Evolutionary conservation across 2,797 vertebrate species (phyloP).

Genomic region (Labroides dimidiatus): DNA sequence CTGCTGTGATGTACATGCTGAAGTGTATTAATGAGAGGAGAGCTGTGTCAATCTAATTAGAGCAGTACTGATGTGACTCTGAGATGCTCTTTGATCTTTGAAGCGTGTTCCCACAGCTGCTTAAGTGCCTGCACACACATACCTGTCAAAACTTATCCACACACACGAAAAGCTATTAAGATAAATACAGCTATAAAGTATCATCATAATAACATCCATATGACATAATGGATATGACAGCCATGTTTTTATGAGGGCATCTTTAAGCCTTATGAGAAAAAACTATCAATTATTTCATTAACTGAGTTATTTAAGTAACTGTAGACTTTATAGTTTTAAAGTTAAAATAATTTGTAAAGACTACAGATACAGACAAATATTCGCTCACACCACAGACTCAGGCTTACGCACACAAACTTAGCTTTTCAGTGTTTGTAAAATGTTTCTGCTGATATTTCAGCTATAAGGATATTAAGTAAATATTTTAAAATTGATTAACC

Average conservation of each 20-base stretch:
- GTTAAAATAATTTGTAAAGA: neutral
- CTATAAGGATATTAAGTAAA: neutral
- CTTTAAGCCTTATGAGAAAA: neutral
- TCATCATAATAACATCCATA: conserved; percentile 1
- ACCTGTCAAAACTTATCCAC: neutral
- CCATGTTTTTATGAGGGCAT: no score
- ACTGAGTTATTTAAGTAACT: conserved; percentile 1
- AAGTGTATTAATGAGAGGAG: conserved; percentile 36
- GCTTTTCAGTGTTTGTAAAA: neutral
- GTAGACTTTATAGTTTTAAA: neutral
- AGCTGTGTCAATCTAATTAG: conserved; percentile 55
- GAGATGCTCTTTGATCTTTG: conserved; percentile 61
- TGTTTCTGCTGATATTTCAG: conserved; percentile 5
- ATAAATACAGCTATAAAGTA: neutral
- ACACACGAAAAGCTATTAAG: neutral
- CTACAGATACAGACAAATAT: neutral
- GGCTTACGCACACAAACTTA: neutral
- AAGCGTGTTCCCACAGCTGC: conserved; percentile 33
- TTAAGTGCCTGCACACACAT: neutral
- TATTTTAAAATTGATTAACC: neutral
- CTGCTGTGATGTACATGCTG: conserved; percentile 29
- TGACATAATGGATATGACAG: neutral
- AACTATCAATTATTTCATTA: neutral
- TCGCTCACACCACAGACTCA: conserved; percentile 1
- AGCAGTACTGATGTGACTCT: conserved; percentile 59